Conservation (phyloP, 2,113 vertebrate genomes). For the Poeciliopsis turrubarensis region DNA sequence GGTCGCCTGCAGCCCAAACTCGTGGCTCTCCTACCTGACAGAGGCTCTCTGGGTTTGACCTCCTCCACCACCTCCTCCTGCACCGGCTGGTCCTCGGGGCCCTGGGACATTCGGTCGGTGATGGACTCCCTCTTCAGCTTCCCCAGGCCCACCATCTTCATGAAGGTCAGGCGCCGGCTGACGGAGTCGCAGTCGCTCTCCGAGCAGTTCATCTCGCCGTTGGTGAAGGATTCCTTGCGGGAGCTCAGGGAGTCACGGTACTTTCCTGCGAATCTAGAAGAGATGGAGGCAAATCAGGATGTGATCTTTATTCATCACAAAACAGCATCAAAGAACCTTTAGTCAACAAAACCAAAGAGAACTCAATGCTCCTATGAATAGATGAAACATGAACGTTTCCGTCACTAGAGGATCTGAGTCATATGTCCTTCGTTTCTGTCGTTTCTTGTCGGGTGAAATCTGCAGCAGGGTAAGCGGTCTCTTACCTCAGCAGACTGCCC, state of each 20-base stretch:
- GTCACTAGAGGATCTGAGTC: too few relatives aligned
- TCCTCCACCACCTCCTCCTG: constrained; percentile 72
- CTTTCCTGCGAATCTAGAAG: constrained; percentile 75
- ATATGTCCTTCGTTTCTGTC: background rate
- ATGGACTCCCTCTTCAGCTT: constrained; percentile 79
- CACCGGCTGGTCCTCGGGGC: constrained; percentile 66
- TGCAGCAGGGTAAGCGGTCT: background rate
- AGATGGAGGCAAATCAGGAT: background rate
- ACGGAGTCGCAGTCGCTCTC: constrained; percentile 70
- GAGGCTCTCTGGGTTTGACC: constrained; percentile 82
- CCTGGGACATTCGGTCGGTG: constrained; percentile 74
- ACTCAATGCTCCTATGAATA: too few relatives aligned
- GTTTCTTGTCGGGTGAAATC: background rate
- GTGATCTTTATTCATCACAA: background rate
- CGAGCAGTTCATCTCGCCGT: constrained; percentile 57
- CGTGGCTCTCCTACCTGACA: constrained; percentile 81
- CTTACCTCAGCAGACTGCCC: constrained; percentile 82
- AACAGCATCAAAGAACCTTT: too few relatives aligned
- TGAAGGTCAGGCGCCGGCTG: constrained; percentile 80
- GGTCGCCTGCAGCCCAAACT: background rate
- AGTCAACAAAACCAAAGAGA: too few relatives aligned
- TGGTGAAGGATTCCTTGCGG: constrained; percentile 68
- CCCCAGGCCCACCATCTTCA: constrained; percentile 83
- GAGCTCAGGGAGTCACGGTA: constrained; percentile 69
- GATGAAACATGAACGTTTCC: too few relatives aligned